Percentiles rank a stretch among this genome's conserved stretches.
Conservation (phyloP, 1,140 invertebrate species). For the Aleiodes sp. region DNA sequence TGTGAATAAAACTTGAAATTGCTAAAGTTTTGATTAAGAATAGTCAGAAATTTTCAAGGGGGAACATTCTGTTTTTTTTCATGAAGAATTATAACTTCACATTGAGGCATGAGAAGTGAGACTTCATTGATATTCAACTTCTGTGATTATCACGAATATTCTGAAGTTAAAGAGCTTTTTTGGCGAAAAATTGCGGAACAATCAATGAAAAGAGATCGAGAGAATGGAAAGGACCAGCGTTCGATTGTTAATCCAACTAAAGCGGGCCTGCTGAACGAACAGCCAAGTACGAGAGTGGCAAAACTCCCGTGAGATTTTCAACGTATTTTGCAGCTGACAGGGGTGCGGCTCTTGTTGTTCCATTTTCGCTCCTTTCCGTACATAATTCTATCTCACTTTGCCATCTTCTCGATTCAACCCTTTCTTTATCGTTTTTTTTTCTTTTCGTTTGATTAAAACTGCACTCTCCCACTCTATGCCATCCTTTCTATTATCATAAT, state of each 20-base stretch:
- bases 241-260: neutral
- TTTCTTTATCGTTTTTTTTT: constrained; percentile 4
- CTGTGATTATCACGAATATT: neutral
- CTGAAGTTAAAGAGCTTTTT: neutral
- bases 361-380: constrained; percentile 28
- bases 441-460: neutral
- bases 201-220: neutral
- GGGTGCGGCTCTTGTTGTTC: constrained; percentile 16
- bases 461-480: neutral
- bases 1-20: too few relatives aligned
- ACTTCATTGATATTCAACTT: neutral
- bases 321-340: constrained; percentile 40
- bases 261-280: neutral
- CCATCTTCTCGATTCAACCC: constrained; percentile 37
- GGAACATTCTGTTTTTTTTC: too few relatives aligned
- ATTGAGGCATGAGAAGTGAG: too few relatives aligned
- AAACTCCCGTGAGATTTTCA: constrained; percentile 32
- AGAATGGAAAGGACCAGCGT: constrained; percentile 5
- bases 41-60: too few relatives aligned
- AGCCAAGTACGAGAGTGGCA: constrained; percentile 3
- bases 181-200: neutral
- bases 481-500: neutral
- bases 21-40: too few relatives aligned
- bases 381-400: constrained; percentile 24
- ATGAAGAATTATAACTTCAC: too few relatives aligned